Conservation (phyloP, 2,797 vertebrate genomes). For the Eptatretus atami region DNA sequence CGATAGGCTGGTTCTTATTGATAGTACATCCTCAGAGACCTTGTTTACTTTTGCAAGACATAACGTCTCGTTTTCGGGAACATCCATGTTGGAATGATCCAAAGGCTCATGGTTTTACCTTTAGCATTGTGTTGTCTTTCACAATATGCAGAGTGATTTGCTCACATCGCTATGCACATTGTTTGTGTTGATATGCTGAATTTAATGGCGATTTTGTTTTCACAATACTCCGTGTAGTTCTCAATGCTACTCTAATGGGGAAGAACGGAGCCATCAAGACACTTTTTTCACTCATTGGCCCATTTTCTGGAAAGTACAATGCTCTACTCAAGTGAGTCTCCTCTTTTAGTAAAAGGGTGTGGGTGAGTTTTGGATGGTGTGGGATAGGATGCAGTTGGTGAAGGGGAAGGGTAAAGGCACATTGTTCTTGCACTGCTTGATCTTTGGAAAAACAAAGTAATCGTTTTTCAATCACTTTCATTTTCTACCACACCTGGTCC, state of each 20-base stretch:
- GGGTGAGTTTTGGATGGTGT: no score
- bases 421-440: conserved; percentile 8
- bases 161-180: conserved; percentile 3
- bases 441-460: conserved; percentile 10
- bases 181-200: conserved; percentile 1
- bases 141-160: not conserved
- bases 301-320: conserved; percentile 71
- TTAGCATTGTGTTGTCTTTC: no score
- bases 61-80: no score
- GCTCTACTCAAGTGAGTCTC: conserved; percentile 44
- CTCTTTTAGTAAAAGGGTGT: no score
- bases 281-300: conserved; percentile 56
- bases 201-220: conserved; percentile 9
- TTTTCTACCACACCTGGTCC: no score
- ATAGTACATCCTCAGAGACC: no score
- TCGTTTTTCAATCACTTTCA: conserved; percentile 9
- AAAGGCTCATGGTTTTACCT: no score
- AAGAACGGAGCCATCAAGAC: conserved; percentile 64
- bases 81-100: no score
- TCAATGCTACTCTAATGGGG: conserved; percentile 67
- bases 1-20: no score
- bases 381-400: no score
- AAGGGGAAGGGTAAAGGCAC: conserved; percentile 13
- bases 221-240: conserved; percentile 20
- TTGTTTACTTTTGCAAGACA: no score